A percentile compares a stretch with the other conserved stretches of the same genome.
phyloP scores from a whole-genome alignment of 2,888 invertebrate genomes.

The Brachyptera risi region DNA sequence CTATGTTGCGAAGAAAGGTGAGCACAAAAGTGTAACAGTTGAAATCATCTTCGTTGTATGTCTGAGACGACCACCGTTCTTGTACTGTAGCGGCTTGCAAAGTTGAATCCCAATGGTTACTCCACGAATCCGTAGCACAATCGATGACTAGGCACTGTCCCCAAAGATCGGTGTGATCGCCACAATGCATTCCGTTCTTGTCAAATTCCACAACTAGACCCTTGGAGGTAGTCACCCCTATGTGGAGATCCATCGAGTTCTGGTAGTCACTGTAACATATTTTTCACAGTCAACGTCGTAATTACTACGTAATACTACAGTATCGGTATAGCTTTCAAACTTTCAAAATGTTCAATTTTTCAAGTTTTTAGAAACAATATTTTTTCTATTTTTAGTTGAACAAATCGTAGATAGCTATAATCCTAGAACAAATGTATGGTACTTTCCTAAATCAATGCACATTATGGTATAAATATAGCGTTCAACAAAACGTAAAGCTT shows the following conservation, averaged over 20 bases:
- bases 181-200: conserved; percentile 62
- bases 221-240: conserved; percentile 80
- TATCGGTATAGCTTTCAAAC: too few species aligned
- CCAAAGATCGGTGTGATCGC: conserved; percentile 44
- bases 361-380: too few species aligned
- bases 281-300: too few species aligned
- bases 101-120: conserved; percentile 65
- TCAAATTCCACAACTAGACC: conserved; percentile 83
- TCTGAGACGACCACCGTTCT: conserved; percentile 39
- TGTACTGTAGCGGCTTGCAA: conserved; percentile 58
- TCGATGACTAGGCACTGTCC: conserved; percentile 44
- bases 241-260: conserved; percentile 81
- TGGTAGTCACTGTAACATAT: conserved; percentile 75
- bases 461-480: too few species aligned
- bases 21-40: conserved; percentile 88
- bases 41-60: conserved; percentile 70
- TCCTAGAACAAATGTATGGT: too few species aligned
- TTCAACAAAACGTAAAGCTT: too few species aligned
- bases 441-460: too few species aligned
- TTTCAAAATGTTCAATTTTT: too few species aligned
- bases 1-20: conserved; percentile 68
- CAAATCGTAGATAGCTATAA: too few species aligned
- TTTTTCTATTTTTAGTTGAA: too few species aligned
- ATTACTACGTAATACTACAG: too few species aligned
- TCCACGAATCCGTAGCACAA: conserved; percentile 60